phyloP scores from a whole-genome alignment of 2,797 vertebrate species.

The Clarias platycephalus region DNA sequence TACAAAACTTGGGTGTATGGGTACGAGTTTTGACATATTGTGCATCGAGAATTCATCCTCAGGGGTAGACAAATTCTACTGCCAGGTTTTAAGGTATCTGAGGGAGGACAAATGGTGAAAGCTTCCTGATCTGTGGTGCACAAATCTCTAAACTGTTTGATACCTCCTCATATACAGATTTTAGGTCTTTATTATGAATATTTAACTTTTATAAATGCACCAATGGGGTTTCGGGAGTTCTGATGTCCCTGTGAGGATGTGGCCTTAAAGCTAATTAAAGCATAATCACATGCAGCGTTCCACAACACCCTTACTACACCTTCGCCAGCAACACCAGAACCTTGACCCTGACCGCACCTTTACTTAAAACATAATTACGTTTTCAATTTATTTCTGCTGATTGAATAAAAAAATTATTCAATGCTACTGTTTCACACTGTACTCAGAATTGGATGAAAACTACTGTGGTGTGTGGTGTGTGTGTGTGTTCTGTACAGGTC shows the following conservation, averaged over 20 bases:
- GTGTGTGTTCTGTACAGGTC: slow-evolving; percentile 58
- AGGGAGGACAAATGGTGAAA: not conserved
- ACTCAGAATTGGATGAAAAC: not conserved
- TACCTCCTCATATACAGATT: not conserved
- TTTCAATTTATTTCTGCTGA: not conserved
- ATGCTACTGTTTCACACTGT: not conserved
- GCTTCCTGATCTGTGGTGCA: no score
- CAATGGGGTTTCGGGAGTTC: not conserved
- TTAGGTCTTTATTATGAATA: not conserved
- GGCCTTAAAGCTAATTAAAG: not conserved
- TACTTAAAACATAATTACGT: no score
- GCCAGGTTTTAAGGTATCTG: no score
- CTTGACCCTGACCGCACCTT: no score
- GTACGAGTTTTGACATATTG: no score
- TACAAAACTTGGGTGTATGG: no score
- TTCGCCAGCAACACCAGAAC: not conserved
- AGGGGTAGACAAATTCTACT: no score
- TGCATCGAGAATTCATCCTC: no score
- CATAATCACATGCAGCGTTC: not conserved
- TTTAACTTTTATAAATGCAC: not conserved
- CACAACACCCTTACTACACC: not conserved
- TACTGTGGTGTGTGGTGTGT: not conserved
- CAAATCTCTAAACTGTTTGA: not conserved
- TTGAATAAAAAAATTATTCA: not conserved
- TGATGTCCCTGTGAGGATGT: not conserved